Percentiles rank a stretch among this genome's conserved stretches.
Conservation (phyloP, 2,888 invertebrate genomes). For the Conistra vaccinii region DNA sequence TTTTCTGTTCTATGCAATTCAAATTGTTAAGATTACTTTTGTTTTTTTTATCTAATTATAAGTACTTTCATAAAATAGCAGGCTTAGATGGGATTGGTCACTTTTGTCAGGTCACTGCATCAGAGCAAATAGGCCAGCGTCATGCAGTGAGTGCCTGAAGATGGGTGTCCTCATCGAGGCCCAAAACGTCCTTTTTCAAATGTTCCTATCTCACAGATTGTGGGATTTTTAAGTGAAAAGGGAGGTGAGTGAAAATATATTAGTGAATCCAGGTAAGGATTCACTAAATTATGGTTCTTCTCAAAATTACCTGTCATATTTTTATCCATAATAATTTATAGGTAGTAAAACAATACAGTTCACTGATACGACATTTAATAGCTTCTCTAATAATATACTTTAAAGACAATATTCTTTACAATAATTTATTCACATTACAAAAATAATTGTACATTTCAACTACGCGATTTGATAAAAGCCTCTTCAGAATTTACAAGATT, state of each 20-base stretch:
- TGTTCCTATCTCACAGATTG: too few relatives aligned
- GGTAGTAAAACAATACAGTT: constrained; percentile 9
- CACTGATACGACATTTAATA: constrained; percentile 69
- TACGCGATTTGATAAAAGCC: constrained; percentile 63
- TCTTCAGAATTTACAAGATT: constrained; percentile 68
- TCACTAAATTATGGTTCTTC: neutral
- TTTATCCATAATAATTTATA: neutral
- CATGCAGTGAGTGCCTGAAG: neutral
- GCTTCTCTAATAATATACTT: constrained; percentile 70
- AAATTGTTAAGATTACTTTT: neutral
- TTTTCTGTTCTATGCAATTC: neutral
- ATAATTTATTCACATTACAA: constrained; percentile 74
- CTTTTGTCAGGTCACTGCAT: neutral
- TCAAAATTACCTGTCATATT: neutral
- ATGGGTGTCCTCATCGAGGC: neutral
- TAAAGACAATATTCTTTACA: constrained; percentile 68
- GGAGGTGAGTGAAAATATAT: neutral
- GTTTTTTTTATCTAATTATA: neutral
- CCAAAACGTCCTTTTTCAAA: neutral
- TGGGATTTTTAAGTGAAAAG: too few relatives aligned
- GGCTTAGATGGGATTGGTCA: neutral
- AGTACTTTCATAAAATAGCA: neutral
- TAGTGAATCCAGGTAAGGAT: fast-evolving
- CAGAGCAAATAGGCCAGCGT: neutral
- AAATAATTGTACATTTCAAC: constrained; percentile 77